These are phyloP conservation scores for Anisognathus igniventris DNA, from an alignment of 2,797 vertebrate species.

Conservation along the genomic window DNA sequence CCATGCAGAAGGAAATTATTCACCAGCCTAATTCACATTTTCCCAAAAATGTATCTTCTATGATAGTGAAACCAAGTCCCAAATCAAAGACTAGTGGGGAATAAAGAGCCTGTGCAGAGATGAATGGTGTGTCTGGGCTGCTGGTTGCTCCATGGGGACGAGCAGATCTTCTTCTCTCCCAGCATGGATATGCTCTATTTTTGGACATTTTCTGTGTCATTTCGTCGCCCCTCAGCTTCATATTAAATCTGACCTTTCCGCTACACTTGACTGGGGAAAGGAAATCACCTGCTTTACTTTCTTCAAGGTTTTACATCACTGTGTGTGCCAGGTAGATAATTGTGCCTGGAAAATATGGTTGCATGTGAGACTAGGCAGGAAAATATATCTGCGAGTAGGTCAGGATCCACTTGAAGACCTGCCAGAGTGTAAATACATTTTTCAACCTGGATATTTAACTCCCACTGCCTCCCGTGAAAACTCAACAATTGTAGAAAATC, in stretches of 20 bases:
- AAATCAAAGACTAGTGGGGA: background rate
- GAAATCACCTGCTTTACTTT: slow-evolving; percentile 3
- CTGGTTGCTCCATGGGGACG: background rate
- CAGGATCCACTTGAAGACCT: background rate
- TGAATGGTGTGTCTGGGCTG: background rate
- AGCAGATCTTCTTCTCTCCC: background rate
- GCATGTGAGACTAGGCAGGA: background rate
- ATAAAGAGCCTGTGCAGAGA: background rate
- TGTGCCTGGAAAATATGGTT: background rate
- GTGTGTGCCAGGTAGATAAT: background rate
- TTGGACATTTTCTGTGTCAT: background rate
- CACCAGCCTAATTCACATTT: background rate
- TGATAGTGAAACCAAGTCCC: background rate
- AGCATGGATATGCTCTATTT: background rate
- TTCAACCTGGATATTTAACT: slow-evolving; percentile 10
- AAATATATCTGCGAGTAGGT: background rate
- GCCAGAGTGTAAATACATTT: background rate
- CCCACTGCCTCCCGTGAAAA: background rate
- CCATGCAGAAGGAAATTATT: background rate
- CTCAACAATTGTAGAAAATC: background rate
- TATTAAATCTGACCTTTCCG: slow-evolving; percentile 47
- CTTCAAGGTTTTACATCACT: background rate
- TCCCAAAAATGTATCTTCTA: background rate
- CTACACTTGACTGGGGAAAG: background rate
- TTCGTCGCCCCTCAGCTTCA: background rate